Evolutionary conservation across 92 coral and sea anemone species (phyloP).

Genomic region (Pocillopora meandrina): DNA sequence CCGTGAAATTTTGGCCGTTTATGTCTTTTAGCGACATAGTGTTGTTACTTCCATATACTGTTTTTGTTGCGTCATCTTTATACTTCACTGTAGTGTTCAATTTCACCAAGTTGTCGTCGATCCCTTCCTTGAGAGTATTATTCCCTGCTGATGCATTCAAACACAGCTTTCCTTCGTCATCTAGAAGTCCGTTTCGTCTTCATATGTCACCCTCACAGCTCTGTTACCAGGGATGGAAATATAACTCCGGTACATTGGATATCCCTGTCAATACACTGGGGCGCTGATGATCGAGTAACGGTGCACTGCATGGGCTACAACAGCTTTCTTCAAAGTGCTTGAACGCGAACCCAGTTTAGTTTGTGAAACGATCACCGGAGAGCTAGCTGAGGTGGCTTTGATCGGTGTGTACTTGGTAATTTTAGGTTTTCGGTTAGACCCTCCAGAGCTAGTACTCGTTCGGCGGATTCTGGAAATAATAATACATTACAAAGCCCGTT

Average conservation of each 20-base stretch:
- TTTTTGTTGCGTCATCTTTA: background rate
- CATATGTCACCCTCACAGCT: constrained; percentile 24
- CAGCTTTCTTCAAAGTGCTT: background rate
- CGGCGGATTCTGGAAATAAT: too few species aligned
- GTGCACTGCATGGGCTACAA: background rate
- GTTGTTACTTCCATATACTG: background rate
- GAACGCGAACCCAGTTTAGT: constrained; percentile 29
- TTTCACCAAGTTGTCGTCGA: background rate
- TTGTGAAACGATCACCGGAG: constrained; percentile 28
- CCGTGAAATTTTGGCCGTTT: background rate
- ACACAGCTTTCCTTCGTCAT: background rate
- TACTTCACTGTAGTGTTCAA: background rate
- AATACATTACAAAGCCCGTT: too few species aligned
- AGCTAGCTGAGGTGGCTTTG: background rate
- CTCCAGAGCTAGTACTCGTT: too few species aligned
- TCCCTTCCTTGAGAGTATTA: background rate
- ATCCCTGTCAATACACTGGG: constrained; percentile 25
- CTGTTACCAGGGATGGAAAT: constrained; percentile 10
- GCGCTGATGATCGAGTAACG: constrained; percentile 4
- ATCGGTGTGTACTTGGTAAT: too few species aligned
- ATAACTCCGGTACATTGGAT: constrained; percentile 30
- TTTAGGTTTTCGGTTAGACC: constrained; percentile 1
- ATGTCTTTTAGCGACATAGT: background rate
- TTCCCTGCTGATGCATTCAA: background rate
- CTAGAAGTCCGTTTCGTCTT: background rate